Conservation (phyloP, 2,113 vertebrate species). For the Oplegnathus fasciatus region DNA sequence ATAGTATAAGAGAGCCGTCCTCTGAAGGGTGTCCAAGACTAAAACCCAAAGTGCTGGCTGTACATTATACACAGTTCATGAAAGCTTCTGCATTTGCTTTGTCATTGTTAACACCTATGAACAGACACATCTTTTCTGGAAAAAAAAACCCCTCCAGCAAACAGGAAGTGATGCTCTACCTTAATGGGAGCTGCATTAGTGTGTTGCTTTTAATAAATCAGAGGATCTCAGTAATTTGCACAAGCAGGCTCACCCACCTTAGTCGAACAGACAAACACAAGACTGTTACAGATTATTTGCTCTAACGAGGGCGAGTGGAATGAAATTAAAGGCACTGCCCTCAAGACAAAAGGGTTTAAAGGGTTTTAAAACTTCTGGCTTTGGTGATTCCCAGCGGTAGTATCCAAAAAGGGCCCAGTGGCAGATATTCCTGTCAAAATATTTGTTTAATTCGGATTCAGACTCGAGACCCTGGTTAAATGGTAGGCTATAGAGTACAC, state of each 20-base stretch:
- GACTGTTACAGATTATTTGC: constrained; percentile 18
- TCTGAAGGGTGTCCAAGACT: constrained; percentile 22
- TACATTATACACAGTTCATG: constrained; percentile 24
- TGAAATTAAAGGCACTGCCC: background rate
- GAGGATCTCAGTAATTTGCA: constrained; percentile 14
- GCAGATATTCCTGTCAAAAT: background rate
- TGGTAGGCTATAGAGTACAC: background rate
- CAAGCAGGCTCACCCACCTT: background rate
- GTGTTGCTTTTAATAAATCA: constrained; percentile 52
- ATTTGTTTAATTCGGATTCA: background rate
- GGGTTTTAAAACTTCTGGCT: background rate
- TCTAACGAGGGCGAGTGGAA: constrained; percentile 1
- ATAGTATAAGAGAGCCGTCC: constrained; percentile 17
- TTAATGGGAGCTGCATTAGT: constrained; percentile 38
- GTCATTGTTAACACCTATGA: constrained; percentile 38
- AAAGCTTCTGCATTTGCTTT: constrained; percentile 46
- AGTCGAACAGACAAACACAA: constrained; percentile 10
- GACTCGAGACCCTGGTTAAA: background rate
- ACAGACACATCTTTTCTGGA: constrained; percentile 35
- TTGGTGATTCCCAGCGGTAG: background rate
- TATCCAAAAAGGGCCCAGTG: background rate
- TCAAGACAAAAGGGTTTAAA: background rate
- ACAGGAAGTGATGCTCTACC: constrained; percentile 20
- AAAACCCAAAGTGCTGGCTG: constrained; percentile 18
- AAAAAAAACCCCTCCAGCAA: constrained; percentile 44